Conservation (phyloP, 2,888 invertebrate genomes). For the Chymomyza fuscimana region DNA sequence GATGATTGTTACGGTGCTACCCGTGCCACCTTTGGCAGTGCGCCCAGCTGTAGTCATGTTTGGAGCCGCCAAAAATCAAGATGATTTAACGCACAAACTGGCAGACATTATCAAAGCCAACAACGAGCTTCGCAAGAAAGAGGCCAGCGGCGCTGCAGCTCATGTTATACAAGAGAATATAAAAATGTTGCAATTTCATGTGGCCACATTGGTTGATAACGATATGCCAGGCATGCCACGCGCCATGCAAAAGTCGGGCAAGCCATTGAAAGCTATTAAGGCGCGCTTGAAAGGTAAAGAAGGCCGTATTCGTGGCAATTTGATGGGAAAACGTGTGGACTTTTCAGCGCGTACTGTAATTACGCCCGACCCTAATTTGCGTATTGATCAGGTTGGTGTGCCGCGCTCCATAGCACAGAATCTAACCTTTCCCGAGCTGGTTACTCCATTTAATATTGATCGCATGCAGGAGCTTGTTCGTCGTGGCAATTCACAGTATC, state of each 20-base stretch:
- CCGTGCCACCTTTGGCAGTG: slow-evolving; percentile 97
- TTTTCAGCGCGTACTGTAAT: slow-evolving; percentile 99
- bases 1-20: slow-evolving; percentile 99
- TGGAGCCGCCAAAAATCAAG: slow-evolving; percentile 99
- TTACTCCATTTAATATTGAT: slow-evolving; percentile 99
- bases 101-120: slow-evolving; percentile 99
- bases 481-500: slow-evolving; percentile 98
- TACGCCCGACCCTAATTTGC: slow-evolving; percentile 96
- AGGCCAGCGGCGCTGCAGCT: slow-evolving; percentile 97
- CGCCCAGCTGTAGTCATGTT: slow-evolving; percentile 98
- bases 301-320: slow-evolving; percentile 98
- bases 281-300: slow-evolving; percentile 98
- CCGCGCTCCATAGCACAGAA: slow-evolving; percentile 99
- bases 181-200: slow-evolving; percentile 98
- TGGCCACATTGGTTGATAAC: slow-evolving; percentile 98
- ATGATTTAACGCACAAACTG: slow-evolving; percentile 99
- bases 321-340: slow-evolving; percentile 99
- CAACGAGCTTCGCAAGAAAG: slow-evolving; percentile 96
- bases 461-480: slow-evolving; percentile 93
- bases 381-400: slow-evolving; percentile 98
- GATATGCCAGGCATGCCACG: slow-evolving; percentile 99
- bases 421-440: slow-evolving; percentile 98
- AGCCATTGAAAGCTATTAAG: slow-evolving; percentile 98
- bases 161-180: slow-evolving; percentile 98
- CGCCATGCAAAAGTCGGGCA: slow-evolving; percentile 99